Conservation (phyloP, 2,888 invertebrate species). For the Ormyrus thymus region DNA sequence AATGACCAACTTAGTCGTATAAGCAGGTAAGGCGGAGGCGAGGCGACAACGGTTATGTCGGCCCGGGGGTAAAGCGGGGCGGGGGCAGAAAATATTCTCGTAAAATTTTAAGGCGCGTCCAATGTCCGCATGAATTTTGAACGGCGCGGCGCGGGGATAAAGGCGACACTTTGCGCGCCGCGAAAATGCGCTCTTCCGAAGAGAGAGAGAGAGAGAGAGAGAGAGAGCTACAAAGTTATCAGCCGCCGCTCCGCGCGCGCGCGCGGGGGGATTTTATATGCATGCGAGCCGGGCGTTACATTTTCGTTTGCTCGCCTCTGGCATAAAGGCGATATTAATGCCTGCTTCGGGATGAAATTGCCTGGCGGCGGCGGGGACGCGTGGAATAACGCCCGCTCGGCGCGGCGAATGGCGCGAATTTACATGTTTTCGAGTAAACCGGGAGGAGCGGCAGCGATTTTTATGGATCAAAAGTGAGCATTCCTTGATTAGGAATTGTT, state of each 20-base stretch:
- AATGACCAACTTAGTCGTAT: conserved; percentile 45
- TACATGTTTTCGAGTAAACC: background rate
- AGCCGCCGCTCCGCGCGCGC: background rate
- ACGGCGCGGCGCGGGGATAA: conserved; percentile 56
- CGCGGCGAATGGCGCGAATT: too few relatives aligned
- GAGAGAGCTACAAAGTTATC: conserved; percentile 32
- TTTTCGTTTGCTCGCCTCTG: background rate
- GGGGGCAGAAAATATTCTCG: conserved; percentile 60
- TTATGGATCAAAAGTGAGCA: background rate
- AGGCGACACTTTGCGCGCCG: conserved; percentile 33
- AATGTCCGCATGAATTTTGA: conserved; percentile 60
- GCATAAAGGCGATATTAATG: background rate
- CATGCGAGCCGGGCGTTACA: conserved; percentile 9
- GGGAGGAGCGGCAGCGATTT: background rate
- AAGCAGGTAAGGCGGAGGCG: conserved; percentile 53
- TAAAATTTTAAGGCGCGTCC: conserved; percentile 61
- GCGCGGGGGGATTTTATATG: conserved; percentile 29
- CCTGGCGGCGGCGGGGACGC: too few relatives aligned
- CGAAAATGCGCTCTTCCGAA: background rate
- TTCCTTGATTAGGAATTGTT: too few relatives aligned
- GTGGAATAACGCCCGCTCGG: too few relatives aligned
- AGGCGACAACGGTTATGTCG: conserved; percentile 55
- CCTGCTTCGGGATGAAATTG: background rate
- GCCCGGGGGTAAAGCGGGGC: conserved; percentile 53
- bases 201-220: too few relatives aligned